Base-by-base conservation (phyloP, 2,113 vertebrate species). In the Pterocles orientalis region DNA sequence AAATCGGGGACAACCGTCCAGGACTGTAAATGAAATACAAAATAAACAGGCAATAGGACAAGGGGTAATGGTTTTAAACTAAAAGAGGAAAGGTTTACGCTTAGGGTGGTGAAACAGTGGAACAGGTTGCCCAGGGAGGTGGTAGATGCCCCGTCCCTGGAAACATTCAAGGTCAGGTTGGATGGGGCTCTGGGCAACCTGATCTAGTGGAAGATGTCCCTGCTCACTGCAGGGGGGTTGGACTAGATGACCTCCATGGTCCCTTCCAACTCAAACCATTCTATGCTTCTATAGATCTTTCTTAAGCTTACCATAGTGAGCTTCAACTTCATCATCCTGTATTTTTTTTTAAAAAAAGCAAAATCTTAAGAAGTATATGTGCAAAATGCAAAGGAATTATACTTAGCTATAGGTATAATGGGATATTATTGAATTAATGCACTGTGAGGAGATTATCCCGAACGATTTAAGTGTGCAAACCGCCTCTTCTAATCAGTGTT, bases 1-100 rank as follows among this genome's bases (percentile, higher is more conserved):
- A 99, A 99, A 96, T 99, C 97, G 12, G 99, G 95, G 50, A 92
- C 84, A 4, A 98, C 56, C 3, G 96, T 97, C 99, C 99, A 99
- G 87, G 98, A 96, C 99, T 99, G 96, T 36, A 89, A 79, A 84
- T 19, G 29, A 91, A 95, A 92, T 4, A 47, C 33, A 87, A 86
- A 91, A 88, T 14, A 11, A 94, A 58, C 14, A 50, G 8, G 41
- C 13, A 41, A 41, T 41, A 41, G 12, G 41, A 41, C 14, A 41
- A 41, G 41, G 41, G 41, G 41, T 41, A 41, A 41, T 41, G 41
- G 41, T 41, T 41, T 41, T 41, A 41, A 41, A 41, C 41, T 41
- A 41, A 41, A 41, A 41, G 41, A 41, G 41, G 41, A 41, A 13
- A 41, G 41, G 41, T 41, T 41, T 41, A 41, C 13, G 41, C 41